A percentile compares a stretch with the other conserved stretches of the same genome.
These are phyloP conservation scores for Trididemnum nubilum DNA, from an alignment of 23 tunicate species.

Conservation along the genomic window DNA sequence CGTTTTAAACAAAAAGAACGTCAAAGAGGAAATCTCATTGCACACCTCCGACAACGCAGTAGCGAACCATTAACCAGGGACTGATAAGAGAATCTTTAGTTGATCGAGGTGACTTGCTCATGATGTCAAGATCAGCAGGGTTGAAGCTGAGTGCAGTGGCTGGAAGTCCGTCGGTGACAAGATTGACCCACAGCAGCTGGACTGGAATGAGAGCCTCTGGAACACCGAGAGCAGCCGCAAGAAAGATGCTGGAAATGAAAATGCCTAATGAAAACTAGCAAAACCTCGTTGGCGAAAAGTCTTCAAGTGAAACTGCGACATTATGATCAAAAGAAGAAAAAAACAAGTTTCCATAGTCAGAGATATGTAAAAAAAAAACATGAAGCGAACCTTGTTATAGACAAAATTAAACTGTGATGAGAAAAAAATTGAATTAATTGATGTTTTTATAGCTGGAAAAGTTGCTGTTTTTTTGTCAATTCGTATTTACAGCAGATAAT, in stretches of 20 bases:
- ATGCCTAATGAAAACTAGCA: neutral
- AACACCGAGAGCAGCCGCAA: constrained; percentile 99
- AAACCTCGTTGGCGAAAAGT: neutral
- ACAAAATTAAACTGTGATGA: too few relatives aligned
- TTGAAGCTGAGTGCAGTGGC: constrained; percentile 99
- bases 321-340: too few relatives aligned
- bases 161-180: constrained; percentile 99
- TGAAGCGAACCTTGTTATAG: too few relatives aligned
- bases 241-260: constrained; percentile 76
- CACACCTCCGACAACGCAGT: constrained; percentile 94
- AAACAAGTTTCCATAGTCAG: too few relatives aligned
- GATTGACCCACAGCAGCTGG: constrained; percentile 99
- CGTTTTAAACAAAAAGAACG: too few relatives aligned
- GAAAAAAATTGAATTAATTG: too few relatives aligned
- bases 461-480: too few relatives aligned
- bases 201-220: constrained; percentile 99
- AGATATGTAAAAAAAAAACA: too few relatives aligned
- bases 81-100: constrained; percentile 95
- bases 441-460: too few relatives aligned
- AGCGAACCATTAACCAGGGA: constrained; percentile 95
- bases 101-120: constrained; percentile 92
- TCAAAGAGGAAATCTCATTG: too few relatives aligned
- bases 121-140: constrained; percentile 98
- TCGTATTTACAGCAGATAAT: too few relatives aligned
- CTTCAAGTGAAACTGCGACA: too few relatives aligned